Conservation (phyloP, 2,888 invertebrate species). For the Ferdinandea cuprea region DNA sequence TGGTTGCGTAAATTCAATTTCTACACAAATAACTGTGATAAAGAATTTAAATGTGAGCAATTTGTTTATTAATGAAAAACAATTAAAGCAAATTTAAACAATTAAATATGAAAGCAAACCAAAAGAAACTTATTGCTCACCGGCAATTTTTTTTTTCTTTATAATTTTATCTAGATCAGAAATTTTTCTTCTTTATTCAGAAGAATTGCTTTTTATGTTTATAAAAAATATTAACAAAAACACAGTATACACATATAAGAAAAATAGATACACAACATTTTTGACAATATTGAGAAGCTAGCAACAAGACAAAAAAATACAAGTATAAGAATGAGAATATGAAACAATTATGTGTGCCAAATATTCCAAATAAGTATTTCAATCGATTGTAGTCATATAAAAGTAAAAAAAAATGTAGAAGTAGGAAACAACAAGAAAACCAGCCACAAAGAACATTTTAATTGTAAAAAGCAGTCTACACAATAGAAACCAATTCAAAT, state of each 20-base stretch:
- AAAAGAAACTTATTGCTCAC: slow-evolving; percentile 60
- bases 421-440: slow-evolving; percentile 19
- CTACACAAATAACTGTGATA: slow-evolving; percentile 58
- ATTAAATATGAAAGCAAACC: slow-evolving; percentile 14
- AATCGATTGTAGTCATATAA: slow-evolving; percentile 42
- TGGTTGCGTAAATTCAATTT: slow-evolving; percentile 38
- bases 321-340: slow-evolving; percentile 34
- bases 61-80: slow-evolving; percentile 36
- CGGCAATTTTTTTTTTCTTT: slow-evolving; percentile 53
- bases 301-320: slow-evolving; percentile 27
- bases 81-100: slow-evolving; percentile 19
- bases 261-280: slow-evolving; percentile 28
- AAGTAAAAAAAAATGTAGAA: slow-evolving; percentile 16
- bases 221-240: slow-evolving; percentile 6
- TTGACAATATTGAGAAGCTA: slow-evolving; percentile 45
- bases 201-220: slow-evolving; percentile 15
- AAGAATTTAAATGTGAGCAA: slow-evolving; percentile 56
- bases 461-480: background rate
- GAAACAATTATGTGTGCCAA: slow-evolving; percentile 66
- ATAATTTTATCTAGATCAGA: background rate
- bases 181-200: background rate
- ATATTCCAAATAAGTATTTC: slow-evolving; percentile 60
- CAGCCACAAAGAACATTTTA: slow-evolving; percentile 9
- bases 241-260: slow-evolving; percentile 1
- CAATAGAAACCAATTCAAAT: background rate